Conservation (phyloP, 2,113 vertebrate genomes). For the Oxyura jamaicensis region DNA sequence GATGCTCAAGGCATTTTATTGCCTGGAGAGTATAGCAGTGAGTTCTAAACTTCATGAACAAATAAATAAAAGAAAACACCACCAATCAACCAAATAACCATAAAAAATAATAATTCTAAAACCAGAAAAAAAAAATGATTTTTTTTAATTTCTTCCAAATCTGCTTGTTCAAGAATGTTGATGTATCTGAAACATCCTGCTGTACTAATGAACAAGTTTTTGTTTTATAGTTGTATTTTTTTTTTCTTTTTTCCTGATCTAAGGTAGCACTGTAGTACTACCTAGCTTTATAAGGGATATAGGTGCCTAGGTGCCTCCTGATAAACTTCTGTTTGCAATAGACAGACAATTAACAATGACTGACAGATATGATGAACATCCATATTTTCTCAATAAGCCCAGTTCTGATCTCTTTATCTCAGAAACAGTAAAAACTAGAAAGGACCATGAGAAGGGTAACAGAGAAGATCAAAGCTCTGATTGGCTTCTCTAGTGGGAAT, state of each 20-base stretch:
- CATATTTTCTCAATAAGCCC: neutral
- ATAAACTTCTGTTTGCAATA: neutral
- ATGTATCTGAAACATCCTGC: neutral
- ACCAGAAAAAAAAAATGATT: neutral
- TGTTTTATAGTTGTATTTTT: neutral
- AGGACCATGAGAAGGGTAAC: neutral
- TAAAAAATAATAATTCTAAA: neutral
- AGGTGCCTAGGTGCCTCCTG: neutral
- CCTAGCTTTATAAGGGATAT: neutral
- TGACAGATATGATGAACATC: neutral
- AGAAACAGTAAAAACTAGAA: neutral
- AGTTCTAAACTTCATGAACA: neutral
- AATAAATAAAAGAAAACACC: neutral
- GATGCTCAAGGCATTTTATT: neutral
- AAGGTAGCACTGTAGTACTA: neutral
- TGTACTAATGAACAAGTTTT: fast-evolving
- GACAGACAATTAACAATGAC: neutral
- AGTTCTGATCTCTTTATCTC: neutral
- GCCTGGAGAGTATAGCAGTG: neutral
- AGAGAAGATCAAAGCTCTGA: neutral
- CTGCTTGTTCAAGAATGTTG: neutral
- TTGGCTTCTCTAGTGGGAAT: neutral
- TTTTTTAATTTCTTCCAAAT: neutral
- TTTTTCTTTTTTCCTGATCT: neutral
- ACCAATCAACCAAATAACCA: neutral